A percentile compares a stretch with the other conserved stretches of the same genome.
phyloP scores from a whole-genome alignment of 2,888 invertebrate species.

The Thymelicus acteon region DNA sequence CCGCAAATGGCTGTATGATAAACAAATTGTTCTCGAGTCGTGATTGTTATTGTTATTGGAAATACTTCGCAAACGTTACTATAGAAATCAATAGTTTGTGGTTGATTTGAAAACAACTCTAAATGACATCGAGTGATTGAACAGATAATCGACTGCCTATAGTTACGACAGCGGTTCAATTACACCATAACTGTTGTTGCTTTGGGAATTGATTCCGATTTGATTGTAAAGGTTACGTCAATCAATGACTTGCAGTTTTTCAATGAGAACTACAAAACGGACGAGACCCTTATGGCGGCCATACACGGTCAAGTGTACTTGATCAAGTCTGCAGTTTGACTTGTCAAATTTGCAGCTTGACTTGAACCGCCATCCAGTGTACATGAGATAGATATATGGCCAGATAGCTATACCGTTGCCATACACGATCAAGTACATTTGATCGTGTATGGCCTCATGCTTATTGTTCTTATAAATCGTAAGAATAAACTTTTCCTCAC shows the following conservation, averaged over 20 bases:
- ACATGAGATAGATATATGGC: too few relatives aligned
- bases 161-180: conserved; percentile 35
- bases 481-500: not conserved
- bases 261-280: conserved; percentile 21
- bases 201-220: conserved; percentile 28
- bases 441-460: too few relatives aligned
- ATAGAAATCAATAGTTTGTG: conserved; percentile 3
- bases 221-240: conserved; percentile 34
- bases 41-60: too few relatives aligned
- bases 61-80: not conserved
- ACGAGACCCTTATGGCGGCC: too few relatives aligned
- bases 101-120: conserved; percentile 28
- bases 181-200: conserved; percentile 18
- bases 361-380: too few relatives aligned
- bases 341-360: too few relatives aligned
- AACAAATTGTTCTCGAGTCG: too few relatives aligned
- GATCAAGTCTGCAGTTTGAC: too few relatives aligned
- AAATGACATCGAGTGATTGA: conserved; percentile 22
- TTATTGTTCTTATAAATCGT: not conserved
- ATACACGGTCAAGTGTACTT: too few relatives aligned
- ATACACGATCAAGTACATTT: too few relatives aligned
- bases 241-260: conserved; percentile 25
- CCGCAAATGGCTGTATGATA: too few relatives aligned
- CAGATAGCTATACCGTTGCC: too few relatives aligned
- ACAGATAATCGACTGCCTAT: conserved; percentile 29